Evolutionary conservation across 1,140 invertebrate genomes (phyloP), one percentile per base, ranked within the genome.

Genomic region (Akabosia matsudoensis): DNA sequence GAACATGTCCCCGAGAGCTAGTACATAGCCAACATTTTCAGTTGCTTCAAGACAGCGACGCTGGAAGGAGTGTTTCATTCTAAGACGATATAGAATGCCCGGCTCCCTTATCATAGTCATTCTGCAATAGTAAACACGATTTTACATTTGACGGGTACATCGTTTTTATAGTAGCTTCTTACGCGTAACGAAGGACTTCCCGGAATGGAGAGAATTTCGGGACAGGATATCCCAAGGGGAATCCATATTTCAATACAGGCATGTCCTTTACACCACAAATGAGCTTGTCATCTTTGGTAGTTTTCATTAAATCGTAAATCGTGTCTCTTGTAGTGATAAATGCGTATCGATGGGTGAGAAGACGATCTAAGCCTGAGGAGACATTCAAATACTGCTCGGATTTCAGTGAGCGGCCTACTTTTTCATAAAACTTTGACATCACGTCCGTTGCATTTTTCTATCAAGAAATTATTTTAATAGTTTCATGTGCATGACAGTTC

Each of bases 1-100:
- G 33, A 81, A 81, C 7, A 81, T 78, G 45, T 81, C 80, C 14
- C 75, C 77, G 0, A 52, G 31, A 1, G 77, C 78, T 0, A 81
- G 64, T 24, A 75, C 76, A 33, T 70, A 28, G 16, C 78, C 80
- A 0, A 52, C 22, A 54, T 78, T 79, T n/a, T 79, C 75, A 1
- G 51, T 24, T 33, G 72, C 67, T n/a, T 76, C 75, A 14, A 78
- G 51, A 70, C 80, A 81, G 0, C 78, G 51, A 22, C 80, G 22
- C 18, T n/a, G 54, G 28, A 76, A 76, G 1, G 70, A 2, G 45
- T 72, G 77, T 14, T 77, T 30, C 7, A 3, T 24, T 30, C 61
- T 28, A 2, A 67, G 61, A 13, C 61, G 7, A 28, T 31, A 30
- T 31, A 67, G n/a, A 2, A 67, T 30, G 28, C 61, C 61, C 3